Conservation (phyloP, 2,888 invertebrate species). For the Melanostoma scalare region DNA sequence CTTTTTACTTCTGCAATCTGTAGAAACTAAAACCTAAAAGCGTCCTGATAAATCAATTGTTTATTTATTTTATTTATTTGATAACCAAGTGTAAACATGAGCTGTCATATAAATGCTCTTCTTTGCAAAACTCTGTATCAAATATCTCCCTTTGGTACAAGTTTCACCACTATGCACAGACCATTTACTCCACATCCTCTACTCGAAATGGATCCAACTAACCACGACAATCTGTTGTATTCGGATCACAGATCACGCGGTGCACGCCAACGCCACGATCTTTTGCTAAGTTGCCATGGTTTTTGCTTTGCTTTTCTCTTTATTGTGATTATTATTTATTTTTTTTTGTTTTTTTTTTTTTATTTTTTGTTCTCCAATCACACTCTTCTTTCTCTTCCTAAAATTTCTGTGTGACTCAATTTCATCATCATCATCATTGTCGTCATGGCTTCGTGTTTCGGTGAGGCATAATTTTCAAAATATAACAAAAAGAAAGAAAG, state of each 20-base stretch:
- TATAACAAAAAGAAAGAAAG: slow-evolving; percentile 6
- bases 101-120: background rate
- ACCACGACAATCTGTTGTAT: slow-evolving; percentile 60
- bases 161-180: slow-evolving; percentile 40
- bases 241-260: slow-evolving; percentile 64
- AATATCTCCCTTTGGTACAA: slow-evolving; percentile 31
- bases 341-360: slow-evolving; percentile 1
- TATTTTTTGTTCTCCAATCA: slow-evolving; percentile 13
- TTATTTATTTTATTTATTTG: no score
- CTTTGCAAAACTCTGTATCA: slow-evolving; percentile 27
- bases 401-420: slow-evolving; percentile 43
- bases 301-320: slow-evolving; percentile 6
- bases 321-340: slow-evolving; percentile 10
- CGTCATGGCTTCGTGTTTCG: slow-evolving; percentile 25
- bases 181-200: slow-evolving; percentile 37
- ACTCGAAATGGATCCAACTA: slow-evolving; percentile 48
- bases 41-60: no score
- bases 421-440: slow-evolving; percentile 49
- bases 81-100: slow-evolving; percentile 21
- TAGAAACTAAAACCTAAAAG: no score
- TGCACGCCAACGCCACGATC: slow-evolving; percentile 58
- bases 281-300: slow-evolving; percentile 40
- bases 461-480: slow-evolving; percentile 27
- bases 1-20: no score
- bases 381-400: slow-evolving; percentile 20